Base-by-base conservation (phyloP, 2,797 vertebrate genomes). In the Enteromius viviparus region DNA sequence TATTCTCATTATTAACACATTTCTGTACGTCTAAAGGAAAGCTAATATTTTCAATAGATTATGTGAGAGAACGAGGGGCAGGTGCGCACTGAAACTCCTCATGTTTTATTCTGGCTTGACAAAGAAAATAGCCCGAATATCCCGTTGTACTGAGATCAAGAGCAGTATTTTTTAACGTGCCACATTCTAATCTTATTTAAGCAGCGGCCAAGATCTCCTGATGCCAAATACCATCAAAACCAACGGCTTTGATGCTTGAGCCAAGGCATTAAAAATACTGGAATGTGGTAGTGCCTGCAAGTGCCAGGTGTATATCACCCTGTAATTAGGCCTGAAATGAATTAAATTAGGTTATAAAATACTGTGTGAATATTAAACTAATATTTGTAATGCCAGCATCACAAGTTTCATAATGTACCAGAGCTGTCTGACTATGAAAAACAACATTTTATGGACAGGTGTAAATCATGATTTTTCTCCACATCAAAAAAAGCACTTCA, bases 141-240 rank as follows among this genome's bases (percentile, higher is more conserved):
- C 83, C 88, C 84, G 89, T 91, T 91, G 82, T 89, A 90, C 77
- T n/a, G 81, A 92, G 87, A 93, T 93, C 90, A 92, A 92, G 91
- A 90, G 88, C 88, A 86, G 82, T 84, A 71, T 87, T 90, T 90
- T 91, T 89, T 88, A 91, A 92, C 86, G 75, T 88, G 91, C 88
- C 89, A 91, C 85, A 89, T 90, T 90, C 89, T 92, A 92, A 93
- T 94, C 91, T 89, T 66, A 88, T 93, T 94, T 93, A 92, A 92
- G 87, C 90, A 89, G 88, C 87, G 90, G 93, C 93, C 93, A 95
- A 92, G 87, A 83, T 84, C 81, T 88, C 76, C 76, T 70, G 68
- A 85, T 92, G 94, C 94, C 93, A 95, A 92, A 93, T 90, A 92
- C 89, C 90, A 94, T 94, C 91, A 93, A 92, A 94, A 91, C 81